These are phyloP conservation scores for Himalopsyche tibetana DNA, from an alignment of 2,888 invertebrate genomes.

Conservation along the genomic window DNA sequence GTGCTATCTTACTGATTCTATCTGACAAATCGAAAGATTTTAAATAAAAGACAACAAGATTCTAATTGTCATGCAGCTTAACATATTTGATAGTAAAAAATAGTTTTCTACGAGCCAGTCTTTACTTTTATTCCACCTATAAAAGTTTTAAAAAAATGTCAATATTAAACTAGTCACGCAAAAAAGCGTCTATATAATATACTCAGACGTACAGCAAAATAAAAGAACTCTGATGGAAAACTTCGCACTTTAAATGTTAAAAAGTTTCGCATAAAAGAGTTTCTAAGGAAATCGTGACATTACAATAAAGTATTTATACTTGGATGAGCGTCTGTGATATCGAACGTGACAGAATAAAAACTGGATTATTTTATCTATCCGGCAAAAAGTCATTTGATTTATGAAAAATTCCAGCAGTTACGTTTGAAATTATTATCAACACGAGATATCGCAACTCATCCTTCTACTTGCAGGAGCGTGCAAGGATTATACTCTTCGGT, in stretches of 20 bases:
- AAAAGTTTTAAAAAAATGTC: too few species aligned
- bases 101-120: too few species aligned
- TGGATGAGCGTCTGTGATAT: slow-evolving; percentile 5
- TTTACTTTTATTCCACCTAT: too few species aligned
- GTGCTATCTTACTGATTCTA: too few species aligned
- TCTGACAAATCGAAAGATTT: too few species aligned
- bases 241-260: not conserved
- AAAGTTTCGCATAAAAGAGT: slow-evolving; percentile 5
- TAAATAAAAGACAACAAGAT: too few species aligned
- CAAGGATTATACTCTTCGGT: slow-evolving; percentile 35
- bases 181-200: too few species aligned
- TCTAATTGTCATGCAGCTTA: too few species aligned
- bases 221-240: not conserved
- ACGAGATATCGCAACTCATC: slow-evolving; percentile 42
- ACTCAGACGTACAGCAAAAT: not conserved
- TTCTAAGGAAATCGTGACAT: not conserved
- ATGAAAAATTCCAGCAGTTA: slow-evolving; percentile 8
- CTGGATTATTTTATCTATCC: slow-evolving; percentile 32
- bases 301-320: not conserved
- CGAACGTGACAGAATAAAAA: slow-evolving; percentile 35
- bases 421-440: slow-evolving; percentile 36
- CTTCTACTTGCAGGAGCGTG: slow-evolving; percentile 29
- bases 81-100: too few species aligned
- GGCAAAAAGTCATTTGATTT: slow-evolving; percentile 36
- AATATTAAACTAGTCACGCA: too few species aligned